Base-by-base conservation (phyloP, 2,888 invertebrate species). In the Drosophila putrida region DNA sequence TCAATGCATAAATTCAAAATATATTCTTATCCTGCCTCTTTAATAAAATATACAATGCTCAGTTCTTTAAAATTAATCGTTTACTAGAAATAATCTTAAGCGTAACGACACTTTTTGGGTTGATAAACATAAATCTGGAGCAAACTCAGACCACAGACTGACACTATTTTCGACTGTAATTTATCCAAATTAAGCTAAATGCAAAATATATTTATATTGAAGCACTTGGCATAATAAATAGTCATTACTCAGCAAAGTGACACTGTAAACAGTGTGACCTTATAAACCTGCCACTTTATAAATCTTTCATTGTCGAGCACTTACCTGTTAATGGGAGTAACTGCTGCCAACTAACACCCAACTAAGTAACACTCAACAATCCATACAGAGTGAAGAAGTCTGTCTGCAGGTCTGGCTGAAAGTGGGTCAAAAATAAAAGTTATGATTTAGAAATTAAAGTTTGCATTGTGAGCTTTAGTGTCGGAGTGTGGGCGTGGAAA, bases 401-500 rank as follows among this genome's bases (percentile, higher is more conserved):
- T 53, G 46, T 62, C 44, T 38, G 41, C 47, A 25, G 31, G 64
- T 27, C 55, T 57, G 53, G 47, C 43, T 43, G 15, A 82, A 85
- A 76, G 47, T 80, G 27, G 68, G 58, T 68, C 81, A 72, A 70
- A 75, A 61, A 71, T 67, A 78, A 81, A 82, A 84, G 87, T 82
- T 87, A 84, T 87, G 87, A 87, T 84, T 81, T 67, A 67, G 76
- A 82, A 81, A 82, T 87, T 82, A 81, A 84, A 84, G 84, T 87
- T 82, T 87, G 73, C 65, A 61, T 54, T 65, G 50, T 54, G 46
- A 63, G 71, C 51, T 63, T 70, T 28, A 35, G 28, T 28, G 51
- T 35, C 10, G n/a, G 36, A 10, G 39, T 31, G 44, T 36, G n/a
- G 4, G 15, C 20, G 10, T 27, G 25, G 6, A 11, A 33, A 11